phyloP scores from a whole-genome alignment of 2,113 vertebrate genomes.

The Nannospalax galili region DNA sequence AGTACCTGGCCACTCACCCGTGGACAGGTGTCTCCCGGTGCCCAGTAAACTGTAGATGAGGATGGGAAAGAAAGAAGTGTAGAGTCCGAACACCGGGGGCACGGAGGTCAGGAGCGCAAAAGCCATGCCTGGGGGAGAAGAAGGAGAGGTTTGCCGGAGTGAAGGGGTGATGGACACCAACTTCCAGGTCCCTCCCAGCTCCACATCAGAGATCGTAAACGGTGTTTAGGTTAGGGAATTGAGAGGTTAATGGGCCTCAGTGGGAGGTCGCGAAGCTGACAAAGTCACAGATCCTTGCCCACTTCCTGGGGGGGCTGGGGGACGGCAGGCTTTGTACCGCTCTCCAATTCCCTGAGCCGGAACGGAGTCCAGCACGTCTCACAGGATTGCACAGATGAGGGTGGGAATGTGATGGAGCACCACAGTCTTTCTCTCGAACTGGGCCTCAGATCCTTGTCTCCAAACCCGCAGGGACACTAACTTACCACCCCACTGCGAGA shows the following conservation, averaged over 20 bases:
- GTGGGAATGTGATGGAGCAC: not conserved
- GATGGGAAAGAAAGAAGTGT: constrained; percentile 95
- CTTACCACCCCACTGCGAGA: not conserved
- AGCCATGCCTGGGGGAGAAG: constrained; percentile 90
- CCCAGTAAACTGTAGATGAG: constrained; percentile 93
- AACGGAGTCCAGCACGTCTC: constrained; percentile 14
- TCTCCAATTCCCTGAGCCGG: constrained; percentile 54
- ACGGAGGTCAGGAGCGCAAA: constrained; percentile 95
- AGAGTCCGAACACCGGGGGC: constrained; percentile 94
- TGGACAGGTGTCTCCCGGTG: constrained; percentile 94
- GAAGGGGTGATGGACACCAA: not conserved
- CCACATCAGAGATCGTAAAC: not conserved
- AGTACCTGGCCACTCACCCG: constrained; percentile 85
- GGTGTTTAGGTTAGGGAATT: not conserved
- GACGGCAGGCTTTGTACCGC: not conserved
- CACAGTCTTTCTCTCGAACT: not conserved
- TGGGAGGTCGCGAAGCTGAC: not conserved
- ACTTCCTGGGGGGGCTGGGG: constrained; percentile 13
- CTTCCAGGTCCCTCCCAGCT: not conserved
- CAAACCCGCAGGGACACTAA: not conserved
- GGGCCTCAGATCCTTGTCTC: not conserved
- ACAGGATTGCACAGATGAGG: not conserved
- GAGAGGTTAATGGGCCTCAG: constrained; percentile 31
- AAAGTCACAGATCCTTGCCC: not conserved
- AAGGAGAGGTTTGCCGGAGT: not conserved